Evolutionary conservation across 2,113 vertebrate genomes (phyloP).

Genomic region (Elephas maximus): DNA sequence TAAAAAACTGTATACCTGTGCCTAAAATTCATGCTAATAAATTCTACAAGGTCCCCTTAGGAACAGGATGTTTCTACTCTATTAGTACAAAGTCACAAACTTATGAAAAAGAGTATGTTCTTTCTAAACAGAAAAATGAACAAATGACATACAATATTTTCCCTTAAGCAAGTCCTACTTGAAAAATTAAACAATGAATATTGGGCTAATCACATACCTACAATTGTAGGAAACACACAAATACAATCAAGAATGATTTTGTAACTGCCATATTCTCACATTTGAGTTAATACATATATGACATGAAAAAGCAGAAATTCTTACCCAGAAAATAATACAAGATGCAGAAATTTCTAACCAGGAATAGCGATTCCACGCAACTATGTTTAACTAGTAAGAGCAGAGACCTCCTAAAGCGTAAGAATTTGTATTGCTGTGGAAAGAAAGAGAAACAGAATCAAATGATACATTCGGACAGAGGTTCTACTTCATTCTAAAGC

Average conservation of each 20-base stretch:
- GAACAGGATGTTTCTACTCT: slow-evolving; percentile 12
- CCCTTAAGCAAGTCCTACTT: slow-evolving; percentile 51
- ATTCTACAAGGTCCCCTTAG: slow-evolving; percentile 10
- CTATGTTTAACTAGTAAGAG: slow-evolving; percentile 93
- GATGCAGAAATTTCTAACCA: slow-evolving; percentile 93
- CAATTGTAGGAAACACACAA: slow-evolving; percentile 18
- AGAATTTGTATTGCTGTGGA: slow-evolving; percentile 97
- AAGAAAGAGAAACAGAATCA: slow-evolving; percentile 68
- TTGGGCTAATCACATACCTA: slow-evolving; percentile 33
- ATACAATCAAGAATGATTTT: slow-evolving; percentile 38
- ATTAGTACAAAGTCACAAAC: slow-evolving; percentile 17
- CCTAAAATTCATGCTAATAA: slow-evolving; percentile 43
- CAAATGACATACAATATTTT: slow-evolving; percentile 14
- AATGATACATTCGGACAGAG: slow-evolving; percentile 40
- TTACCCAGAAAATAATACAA: slow-evolving; percentile 97
- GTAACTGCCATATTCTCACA: slow-evolving; percentile 48
- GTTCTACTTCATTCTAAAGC: not conserved
- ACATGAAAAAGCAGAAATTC: slow-evolving; percentile 76
- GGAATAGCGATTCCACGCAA: slow-evolving; percentile 93
- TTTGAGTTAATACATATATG: slow-evolving; percentile 50
- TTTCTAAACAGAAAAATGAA: slow-evolving; percentile 2
- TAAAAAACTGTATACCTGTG: not conserved
- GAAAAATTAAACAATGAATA: slow-evolving; percentile 58
- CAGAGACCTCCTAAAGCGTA: slow-evolving; percentile 94
- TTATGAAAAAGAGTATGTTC: slow-evolving; percentile 16